Percentiles rank a stretch among this genome's conserved stretches.
Evolutionary conservation across 2,888 invertebrate genomes (phyloP).

Genomic region (Sepioteuthis lessoniana): DNA sequence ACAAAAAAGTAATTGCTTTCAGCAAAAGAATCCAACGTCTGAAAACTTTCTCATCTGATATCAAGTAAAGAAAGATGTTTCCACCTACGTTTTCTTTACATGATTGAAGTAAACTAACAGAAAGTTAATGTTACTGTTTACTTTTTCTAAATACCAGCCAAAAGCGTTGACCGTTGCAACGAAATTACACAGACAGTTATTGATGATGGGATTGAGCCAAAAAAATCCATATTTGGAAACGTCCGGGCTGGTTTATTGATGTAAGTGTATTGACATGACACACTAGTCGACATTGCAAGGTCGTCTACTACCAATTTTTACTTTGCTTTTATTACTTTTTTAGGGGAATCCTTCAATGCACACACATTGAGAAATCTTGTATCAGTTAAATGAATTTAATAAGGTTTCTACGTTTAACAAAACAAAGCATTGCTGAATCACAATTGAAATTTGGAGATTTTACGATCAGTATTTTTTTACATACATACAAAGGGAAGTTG

Average conservation of each 20-base stretch:
- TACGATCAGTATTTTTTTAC: no score
- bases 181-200: not conserved
- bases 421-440: not conserved
- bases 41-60: not conserved
- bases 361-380: not conserved
- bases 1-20: no score
- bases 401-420: not conserved
- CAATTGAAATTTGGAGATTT: no score
- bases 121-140: not conserved
- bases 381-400: not conserved
- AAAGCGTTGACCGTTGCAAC: not conserved
- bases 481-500: no score
- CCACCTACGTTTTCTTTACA: not conserved
- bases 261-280: not conserved
- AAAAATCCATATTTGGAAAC: not conserved
- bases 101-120: not conserved
- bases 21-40: not conserved
- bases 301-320: not conserved
- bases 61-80: not conserved
- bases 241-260: not conserved
- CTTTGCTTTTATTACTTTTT: not conserved
- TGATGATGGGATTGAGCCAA: not conserved
- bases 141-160: not conserved
- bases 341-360: not conserved
- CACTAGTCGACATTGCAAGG: not conserved